Evolutionary conservation across 2,797 vertebrate genomes (phyloP).

Genomic region (Cossypha polioptera): DNA sequence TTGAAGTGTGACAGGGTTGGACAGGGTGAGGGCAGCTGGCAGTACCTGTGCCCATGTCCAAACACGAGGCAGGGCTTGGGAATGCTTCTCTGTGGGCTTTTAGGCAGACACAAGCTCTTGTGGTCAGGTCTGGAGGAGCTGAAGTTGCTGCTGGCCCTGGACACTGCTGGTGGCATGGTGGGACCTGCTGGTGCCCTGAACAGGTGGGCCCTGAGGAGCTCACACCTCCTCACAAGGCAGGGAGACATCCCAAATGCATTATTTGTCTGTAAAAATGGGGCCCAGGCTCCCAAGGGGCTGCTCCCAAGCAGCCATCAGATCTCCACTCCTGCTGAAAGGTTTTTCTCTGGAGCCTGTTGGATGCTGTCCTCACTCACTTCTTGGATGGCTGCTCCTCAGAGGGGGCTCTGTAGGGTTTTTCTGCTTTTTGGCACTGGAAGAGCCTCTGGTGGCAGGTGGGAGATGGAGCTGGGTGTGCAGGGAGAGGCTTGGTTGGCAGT

Average conservation of each 20-base stretch:
- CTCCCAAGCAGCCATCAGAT: background rate
- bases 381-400: background rate
- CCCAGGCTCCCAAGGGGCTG: background rate
- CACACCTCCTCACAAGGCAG: background rate
- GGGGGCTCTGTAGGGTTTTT: background rate
- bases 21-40: background rate
- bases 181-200: background rate
- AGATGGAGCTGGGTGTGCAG: background rate
- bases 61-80: background rate
- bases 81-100: background rate
- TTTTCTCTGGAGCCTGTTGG: background rate
- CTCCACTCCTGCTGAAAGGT: background rate
- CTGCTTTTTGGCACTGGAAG: accelerated
- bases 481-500: background rate
- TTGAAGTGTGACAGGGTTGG: background rate
- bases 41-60: background rate
- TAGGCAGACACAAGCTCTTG: background rate
- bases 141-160: background rate
- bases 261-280: background rate
- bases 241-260: background rate
- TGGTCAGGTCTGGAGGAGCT: background rate
- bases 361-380: background rate
- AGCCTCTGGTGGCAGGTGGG: too few relatives aligned
- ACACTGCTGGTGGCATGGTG: background rate
- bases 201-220: background rate